phyloP scores from a whole-genome alignment of 2,113 vertebrate genomes.

The Phycodurus eques region DNA sequence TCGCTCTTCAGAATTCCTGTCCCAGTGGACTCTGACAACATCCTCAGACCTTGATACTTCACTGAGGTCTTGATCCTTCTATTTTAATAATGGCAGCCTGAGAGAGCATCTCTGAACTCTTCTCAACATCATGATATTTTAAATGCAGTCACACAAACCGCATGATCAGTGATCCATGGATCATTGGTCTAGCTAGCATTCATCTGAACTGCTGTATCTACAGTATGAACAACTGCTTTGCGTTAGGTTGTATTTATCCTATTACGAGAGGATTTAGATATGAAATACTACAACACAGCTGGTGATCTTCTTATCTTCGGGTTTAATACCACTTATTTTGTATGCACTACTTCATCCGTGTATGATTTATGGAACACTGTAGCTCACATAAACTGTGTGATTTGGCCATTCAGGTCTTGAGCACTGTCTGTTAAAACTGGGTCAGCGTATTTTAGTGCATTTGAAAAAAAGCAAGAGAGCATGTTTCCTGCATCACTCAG shows the following conservation, averaged over 20 bases:
- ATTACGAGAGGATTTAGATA: neutral
- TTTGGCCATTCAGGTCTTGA: neutral
- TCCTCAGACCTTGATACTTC: slow-evolving; percentile 16
- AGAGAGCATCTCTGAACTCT: slow-evolving; percentile 14
- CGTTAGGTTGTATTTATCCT: neutral
- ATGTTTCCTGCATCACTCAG: neutral
- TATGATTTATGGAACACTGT: neutral
- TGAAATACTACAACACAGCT: neutral
- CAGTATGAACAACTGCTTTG: neutral
- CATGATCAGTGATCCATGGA: slow-evolving; percentile 17
- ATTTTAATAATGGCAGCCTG: slow-evolving; percentile 16
- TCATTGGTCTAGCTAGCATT: neutral
- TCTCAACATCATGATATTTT: slow-evolving; percentile 16
- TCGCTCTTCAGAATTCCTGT: slow-evolving; percentile 2
- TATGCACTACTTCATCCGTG: neutral
- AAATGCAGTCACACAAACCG: slow-evolving; percentile 21
- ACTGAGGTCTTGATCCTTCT: slow-evolving; percentile 13
- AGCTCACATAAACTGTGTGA: slow-evolving; percentile 6
- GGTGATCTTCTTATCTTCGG: neutral
- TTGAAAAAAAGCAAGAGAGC: slow-evolving; percentile 2
- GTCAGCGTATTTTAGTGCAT: slow-evolving; percentile 9
- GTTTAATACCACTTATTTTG: neutral
- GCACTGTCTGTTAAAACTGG: neutral
- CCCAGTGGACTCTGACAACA: slow-evolving; percentile 20
- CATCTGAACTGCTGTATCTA: neutral